phyloP scores from a whole-genome alignment of 1,140 invertebrate genomes.

The Trichonephila inaurata region DNA sequence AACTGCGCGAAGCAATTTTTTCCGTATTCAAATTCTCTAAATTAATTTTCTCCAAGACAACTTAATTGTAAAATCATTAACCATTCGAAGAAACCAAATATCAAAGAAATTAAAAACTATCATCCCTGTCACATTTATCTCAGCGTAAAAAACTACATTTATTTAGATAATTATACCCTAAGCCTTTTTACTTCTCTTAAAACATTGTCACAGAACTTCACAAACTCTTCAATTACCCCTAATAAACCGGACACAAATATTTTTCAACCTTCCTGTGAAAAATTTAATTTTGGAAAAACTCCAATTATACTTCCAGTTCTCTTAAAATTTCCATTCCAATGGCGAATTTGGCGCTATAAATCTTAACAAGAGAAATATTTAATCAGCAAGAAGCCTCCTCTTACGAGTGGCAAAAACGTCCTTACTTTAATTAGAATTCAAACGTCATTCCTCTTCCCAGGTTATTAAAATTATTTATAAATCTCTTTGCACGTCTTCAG shows the following conservation, averaged over 20 bases:
- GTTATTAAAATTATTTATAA: background rate
- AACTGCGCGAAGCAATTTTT: too few species aligned
- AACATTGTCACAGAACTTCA: too few species aligned
- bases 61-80: too few species aligned
- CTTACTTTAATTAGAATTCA: background rate
- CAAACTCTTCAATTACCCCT: too few species aligned
- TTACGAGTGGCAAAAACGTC: background rate
- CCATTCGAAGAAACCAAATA: too few species aligned
- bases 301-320: background rate
- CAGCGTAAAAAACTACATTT: too few species aligned
- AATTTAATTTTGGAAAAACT: background rate
- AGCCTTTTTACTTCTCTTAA: too few species aligned
- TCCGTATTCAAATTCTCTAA: too few species aligned
- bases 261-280: background rate
- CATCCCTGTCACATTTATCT: too few species aligned
- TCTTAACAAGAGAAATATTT: background rate
- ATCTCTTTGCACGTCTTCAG: background rate
- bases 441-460: background rate
- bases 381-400: background rate
- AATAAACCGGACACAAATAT: background rate
- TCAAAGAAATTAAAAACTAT: too few species aligned
- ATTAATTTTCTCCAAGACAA: too few species aligned
- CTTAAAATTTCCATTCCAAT: background rate
- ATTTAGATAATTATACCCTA: too few species aligned
- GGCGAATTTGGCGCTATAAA: background rate